A percentile compares a stretch with the other conserved stretches of the same genome.
Conservation (phyloP, 2,113 vertebrate genomes). For the Maccullochella peelii region DNA sequence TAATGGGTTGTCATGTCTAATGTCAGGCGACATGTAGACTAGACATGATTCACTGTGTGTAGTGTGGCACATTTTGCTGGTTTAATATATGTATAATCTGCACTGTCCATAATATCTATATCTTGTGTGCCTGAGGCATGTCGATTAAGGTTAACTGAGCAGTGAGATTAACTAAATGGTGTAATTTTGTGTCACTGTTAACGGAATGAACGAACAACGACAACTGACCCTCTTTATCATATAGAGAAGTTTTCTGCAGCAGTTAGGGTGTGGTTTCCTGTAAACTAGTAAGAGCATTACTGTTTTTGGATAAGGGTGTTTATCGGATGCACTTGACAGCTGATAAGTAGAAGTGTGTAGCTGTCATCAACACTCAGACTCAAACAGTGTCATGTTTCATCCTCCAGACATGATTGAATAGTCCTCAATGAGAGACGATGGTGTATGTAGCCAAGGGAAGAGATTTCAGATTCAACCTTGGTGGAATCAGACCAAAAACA, state of each 20-base stretch:
- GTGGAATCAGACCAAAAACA: background rate
- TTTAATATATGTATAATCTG: background rate
- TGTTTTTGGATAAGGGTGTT: background rate
- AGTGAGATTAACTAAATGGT: background rate
- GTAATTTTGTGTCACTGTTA: background rate
- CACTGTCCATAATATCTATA: background rate
- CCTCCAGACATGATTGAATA: background rate
- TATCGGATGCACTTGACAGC: background rate
- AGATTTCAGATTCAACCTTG: background rate
- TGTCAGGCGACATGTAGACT: background rate
- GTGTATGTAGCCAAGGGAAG: background rate
- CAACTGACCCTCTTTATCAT: background rate
- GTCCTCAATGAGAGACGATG: background rate
- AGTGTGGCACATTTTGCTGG: background rate
- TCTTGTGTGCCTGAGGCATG: background rate
- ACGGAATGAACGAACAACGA: background rate
- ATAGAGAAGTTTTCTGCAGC: background rate
- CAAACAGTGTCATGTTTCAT: background rate
- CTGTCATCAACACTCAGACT: background rate
- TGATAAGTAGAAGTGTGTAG: background rate
- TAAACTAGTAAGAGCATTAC: background rate
- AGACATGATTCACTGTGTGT: background rate
- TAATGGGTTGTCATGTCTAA: conserved; percentile 1
- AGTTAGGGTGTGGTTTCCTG: conserved; percentile 40
- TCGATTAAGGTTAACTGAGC: background rate